Percentiles rank a stretch among this genome's conserved stretches.
phyloP scores from a whole-genome alignment of 2,888 invertebrate genomes.

The Zelleria hepariella region DNA sequence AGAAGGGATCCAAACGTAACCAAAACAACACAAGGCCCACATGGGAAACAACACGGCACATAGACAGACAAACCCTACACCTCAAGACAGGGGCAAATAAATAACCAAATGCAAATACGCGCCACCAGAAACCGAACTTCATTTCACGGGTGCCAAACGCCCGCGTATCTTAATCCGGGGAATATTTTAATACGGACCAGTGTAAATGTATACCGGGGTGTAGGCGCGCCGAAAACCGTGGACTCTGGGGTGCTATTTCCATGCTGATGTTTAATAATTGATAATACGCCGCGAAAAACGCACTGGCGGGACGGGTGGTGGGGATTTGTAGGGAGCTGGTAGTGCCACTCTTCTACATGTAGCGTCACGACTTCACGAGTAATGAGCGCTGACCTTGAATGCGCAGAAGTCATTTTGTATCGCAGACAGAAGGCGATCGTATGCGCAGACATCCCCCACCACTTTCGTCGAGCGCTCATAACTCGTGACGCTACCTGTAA shows the following conservation, averaged over 20 bases:
- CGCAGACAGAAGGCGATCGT: too few species aligned
- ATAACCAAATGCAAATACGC: conserved; percentile 55
- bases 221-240: conserved; percentile 34
- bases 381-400: too few species aligned
- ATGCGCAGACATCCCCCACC: too few species aligned
- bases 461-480: too few species aligned
- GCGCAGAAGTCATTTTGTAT: too few species aligned
- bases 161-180: conserved; percentile 35
- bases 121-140: conserved; percentile 71
- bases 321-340: conserved; percentile 32
- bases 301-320: conserved; percentile 36
- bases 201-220: conserved; percentile 44
- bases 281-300: conserved; percentile 71
- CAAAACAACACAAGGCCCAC: too few species aligned
- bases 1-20: too few species aligned
- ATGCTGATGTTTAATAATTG: conserved; percentile 73
- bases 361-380: too few species aligned
- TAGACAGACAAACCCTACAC: too few species aligned
- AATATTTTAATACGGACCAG: conserved; percentile 63
- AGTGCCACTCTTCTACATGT: conserved; percentile 18
- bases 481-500: too few species aligned
- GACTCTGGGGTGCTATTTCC: conserved; percentile 69
- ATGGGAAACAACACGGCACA: too few species aligned
- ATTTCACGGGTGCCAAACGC: conserved; percentile 62
- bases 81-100: background rate